Evolutionary conservation across 2,113 vertebrate species (phyloP).

Genomic region (Syngnathus scovelli): DNA sequence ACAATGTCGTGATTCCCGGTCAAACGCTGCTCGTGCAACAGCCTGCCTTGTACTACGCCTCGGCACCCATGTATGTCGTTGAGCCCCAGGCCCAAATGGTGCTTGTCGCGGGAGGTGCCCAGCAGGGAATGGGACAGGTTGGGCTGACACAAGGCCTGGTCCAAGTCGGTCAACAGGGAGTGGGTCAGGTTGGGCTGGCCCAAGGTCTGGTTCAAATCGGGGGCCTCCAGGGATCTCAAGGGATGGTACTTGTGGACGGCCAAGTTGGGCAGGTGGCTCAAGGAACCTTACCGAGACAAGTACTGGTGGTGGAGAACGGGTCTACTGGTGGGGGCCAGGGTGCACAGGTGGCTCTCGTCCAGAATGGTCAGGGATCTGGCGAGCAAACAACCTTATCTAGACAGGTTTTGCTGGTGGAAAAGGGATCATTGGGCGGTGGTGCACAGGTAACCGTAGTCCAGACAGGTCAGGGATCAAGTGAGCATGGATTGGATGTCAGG

Average conservation of each 20-base stretch:
- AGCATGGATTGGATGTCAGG: slow-evolving; percentile 25
- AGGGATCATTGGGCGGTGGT: slow-evolving; percentile 26
- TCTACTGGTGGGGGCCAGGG: slow-evolving; percentile 18
- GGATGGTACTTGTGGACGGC: slow-evolving; percentile 59
- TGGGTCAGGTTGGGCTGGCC: slow-evolving; percentile 56
- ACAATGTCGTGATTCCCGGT: slow-evolving; percentile 49
- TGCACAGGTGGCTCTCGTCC: slow-evolving; percentile 12
- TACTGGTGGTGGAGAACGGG: slow-evolving; percentile 45
- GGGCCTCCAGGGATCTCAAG: slow-evolving; percentile 55
- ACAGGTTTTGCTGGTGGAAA: slow-evolving; percentile 47
- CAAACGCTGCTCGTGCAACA: slow-evolving; percentile 68
- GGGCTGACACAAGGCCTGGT: slow-evolving; percentile 76
- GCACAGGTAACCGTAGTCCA: slow-evolving; percentile 17
- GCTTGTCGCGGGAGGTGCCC: slow-evolving; percentile 47
- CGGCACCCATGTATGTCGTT: slow-evolving; percentile 67
- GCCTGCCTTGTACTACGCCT: slow-evolving; percentile 63
- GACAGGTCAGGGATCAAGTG: slow-evolving; percentile 11
- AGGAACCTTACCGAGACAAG: slow-evolving; percentile 37
- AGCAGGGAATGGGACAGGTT: slow-evolving; percentile 53
- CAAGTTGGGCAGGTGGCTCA: slow-evolving; percentile 25
- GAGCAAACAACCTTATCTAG: slow-evolving; percentile 27
- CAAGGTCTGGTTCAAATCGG: slow-evolving; percentile 50
- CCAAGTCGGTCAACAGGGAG: slow-evolving; percentile 63
- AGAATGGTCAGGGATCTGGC: slow-evolving; percentile 9
- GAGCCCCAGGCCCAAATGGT: slow-evolving; percentile 59